These are phyloP conservation scores for Colletes collaris DNA, from an alignment of 2,888 invertebrate species.

Conservation along the genomic window DNA sequence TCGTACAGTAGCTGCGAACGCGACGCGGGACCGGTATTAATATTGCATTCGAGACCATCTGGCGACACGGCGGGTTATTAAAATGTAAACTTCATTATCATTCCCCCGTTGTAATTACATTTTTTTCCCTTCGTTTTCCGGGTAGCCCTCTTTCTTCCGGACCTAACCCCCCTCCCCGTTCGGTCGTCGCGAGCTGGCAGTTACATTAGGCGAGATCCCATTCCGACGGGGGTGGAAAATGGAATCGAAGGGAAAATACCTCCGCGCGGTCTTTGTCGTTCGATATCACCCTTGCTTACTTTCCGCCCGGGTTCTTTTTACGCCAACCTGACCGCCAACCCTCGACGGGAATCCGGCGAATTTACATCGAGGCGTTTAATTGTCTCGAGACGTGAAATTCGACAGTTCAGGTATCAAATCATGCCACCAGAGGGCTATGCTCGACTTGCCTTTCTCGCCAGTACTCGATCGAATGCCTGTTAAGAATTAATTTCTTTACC, in stretches of 20 bases:
- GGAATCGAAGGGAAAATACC: constrained; percentile 34
- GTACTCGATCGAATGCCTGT: too few species aligned
- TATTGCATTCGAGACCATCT: constrained; percentile 74
- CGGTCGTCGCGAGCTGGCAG: constrained; percentile 25
- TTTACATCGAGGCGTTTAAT: constrained; percentile 43
- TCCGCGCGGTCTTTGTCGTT: constrained; percentile 24
- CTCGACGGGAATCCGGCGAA: background rate
- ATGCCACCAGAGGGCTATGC: too few species aligned
- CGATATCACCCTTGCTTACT: constrained; percentile 39
- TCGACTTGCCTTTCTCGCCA: too few species aligned
- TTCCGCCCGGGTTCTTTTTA: constrained; percentile 26
- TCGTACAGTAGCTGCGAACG: constrained; percentile 55
- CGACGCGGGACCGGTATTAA: constrained; percentile 63
- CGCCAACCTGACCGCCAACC: constrained; percentile 9
- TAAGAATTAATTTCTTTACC: too few species aligned
- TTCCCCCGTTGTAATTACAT: constrained; percentile 72
- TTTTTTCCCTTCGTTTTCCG: constrained; percentile 56
- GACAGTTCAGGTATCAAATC: too few species aligned
- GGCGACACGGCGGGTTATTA: constrained; percentile 73
- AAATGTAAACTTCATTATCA: constrained; percentile 77
- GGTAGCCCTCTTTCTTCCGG: too few species aligned
- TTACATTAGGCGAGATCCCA: constrained; percentile 63
- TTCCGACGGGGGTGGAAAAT: constrained; percentile 46
- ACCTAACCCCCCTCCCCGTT: background rate
- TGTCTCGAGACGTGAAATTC: constrained; percentile 1